Evolutionary conservation across 2,888 invertebrate species (phyloP).

Genomic region (Drosophila planitibia): DNA sequence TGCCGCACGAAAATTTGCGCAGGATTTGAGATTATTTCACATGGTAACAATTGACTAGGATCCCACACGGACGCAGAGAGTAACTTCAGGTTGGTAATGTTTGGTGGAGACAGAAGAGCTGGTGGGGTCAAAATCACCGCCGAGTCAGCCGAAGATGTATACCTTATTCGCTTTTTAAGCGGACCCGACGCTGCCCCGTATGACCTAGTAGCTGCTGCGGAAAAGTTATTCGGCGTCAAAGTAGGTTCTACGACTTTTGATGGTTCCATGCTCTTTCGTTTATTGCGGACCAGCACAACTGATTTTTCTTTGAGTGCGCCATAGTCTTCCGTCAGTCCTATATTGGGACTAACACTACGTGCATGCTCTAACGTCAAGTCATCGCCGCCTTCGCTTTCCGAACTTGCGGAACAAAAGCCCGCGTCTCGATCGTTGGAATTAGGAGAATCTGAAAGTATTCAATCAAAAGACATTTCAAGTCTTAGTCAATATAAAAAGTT

Average conservation of each 20-base stretch:
- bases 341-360: constrained; percentile 85
- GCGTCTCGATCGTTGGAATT: constrained; percentile 87
- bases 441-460: constrained; percentile 82
- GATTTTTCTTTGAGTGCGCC: constrained; percentile 88
- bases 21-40: constrained; percentile 86
- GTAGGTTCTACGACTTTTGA: constrained; percentile 86
- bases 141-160: constrained; percentile 84
- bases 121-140: constrained; percentile 78
- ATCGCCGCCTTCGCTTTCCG: constrained; percentile 86
- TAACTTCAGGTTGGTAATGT: constrained; percentile 40
- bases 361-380: constrained; percentile 87
- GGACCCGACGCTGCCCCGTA: constrained; percentile 86
- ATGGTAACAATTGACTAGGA: constrained; percentile 83
- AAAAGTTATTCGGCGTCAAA: neutral
- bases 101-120: constrained; percentile 86
- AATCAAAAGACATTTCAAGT: constrained; percentile 24
- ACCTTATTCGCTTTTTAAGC: constrained; percentile 90
- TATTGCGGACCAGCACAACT: constrained; percentile 87
- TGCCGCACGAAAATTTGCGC: constrained; percentile 84
- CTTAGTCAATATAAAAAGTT: neutral
- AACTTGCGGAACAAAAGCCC: constrained; percentile 90
- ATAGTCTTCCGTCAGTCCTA: constrained; percentile 88
- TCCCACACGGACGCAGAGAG: constrained; percentile 88
- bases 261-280: constrained; percentile 89
- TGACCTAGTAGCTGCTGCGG: constrained; percentile 5